These are phyloP conservation scores for Serranus cabrilla DNA, from an alignment of 2,797 vertebrate species.

Conservation along the genomic window DNA sequence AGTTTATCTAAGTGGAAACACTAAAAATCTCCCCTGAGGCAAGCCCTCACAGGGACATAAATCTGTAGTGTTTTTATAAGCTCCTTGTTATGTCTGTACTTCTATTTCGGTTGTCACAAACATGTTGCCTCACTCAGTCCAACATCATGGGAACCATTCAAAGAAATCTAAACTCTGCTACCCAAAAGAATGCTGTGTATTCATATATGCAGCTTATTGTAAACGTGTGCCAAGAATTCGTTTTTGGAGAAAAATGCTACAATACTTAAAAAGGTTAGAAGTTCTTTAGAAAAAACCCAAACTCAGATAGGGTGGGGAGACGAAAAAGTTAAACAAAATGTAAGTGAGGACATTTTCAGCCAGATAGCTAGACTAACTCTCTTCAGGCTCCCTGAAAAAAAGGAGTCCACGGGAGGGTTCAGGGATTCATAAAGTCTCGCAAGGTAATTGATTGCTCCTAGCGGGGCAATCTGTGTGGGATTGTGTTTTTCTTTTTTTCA, in stretches of 20 bases:
- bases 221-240: slow-evolving; percentile 27
- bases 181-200: slow-evolving; percentile 54
- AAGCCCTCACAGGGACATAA: slow-evolving; percentile 74
- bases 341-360: slow-evolving; percentile 63
- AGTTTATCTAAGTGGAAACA: slow-evolving; percentile 60
- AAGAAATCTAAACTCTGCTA: slow-evolving; percentile 55
- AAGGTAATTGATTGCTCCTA: slow-evolving; percentile 82
- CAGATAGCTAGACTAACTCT: slow-evolving; percentile 45
- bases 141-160: slow-evolving; percentile 78
- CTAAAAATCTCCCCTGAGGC: slow-evolving; percentile 65
- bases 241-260: slow-evolving; percentile 14
- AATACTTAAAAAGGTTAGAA: slow-evolving; percentile 41
- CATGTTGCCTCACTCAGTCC: slow-evolving; percentile 61
- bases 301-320: background rate
- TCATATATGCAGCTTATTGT: slow-evolving; percentile 42
- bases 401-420: slow-evolving; percentile 62
- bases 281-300: slow-evolving; percentile 6
- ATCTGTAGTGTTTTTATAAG: slow-evolving; percentile 77
- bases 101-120: slow-evolving; percentile 82
- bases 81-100: slow-evolving; percentile 74
- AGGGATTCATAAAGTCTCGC: slow-evolving; percentile 71
- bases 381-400: slow-evolving; percentile 48
- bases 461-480: slow-evolving; percentile 80
- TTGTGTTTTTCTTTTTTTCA: slow-evolving; percentile 78
- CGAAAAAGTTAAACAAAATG: slow-evolving; percentile 41